Conservation (phyloP, 2,888 invertebrate species). For the Acleris sparsana region DNA sequence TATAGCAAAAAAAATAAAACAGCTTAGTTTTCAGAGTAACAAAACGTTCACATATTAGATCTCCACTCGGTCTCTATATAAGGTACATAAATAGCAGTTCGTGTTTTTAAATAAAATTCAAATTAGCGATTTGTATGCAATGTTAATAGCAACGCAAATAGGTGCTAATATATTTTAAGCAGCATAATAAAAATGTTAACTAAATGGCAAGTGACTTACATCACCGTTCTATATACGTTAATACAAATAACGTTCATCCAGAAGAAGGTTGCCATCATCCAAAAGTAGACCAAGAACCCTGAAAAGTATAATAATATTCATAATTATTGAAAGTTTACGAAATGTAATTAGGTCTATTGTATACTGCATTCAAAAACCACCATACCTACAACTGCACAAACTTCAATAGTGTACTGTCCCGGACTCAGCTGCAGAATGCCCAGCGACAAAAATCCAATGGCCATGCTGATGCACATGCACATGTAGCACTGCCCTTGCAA, state of each 20-base stretch:
- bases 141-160: too few species aligned
- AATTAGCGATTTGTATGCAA: too few species aligned
- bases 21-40: too few species aligned
- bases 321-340: neutral
- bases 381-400: conserved; percentile 82
- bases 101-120: too few species aligned
- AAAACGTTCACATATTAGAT: too few species aligned
- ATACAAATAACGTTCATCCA: conserved; percentile 88
- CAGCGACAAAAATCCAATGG: conserved; percentile 82
- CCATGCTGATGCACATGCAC: conserved; percentile 84
- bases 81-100: too few species aligned
- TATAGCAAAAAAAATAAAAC: too few species aligned
- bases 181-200: too few species aligned
- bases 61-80: too few species aligned
- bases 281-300: conserved; percentile 84
- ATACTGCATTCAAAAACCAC: conserved; percentile 6
- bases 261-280: conserved; percentile 87
- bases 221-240: conserved; percentile 86
- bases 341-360: neutral
- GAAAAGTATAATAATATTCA: conserved; percentile 31
- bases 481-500: conserved; percentile 87
- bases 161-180: too few species aligned
- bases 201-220: conserved; percentile 82
- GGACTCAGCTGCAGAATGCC: conserved; percentile 82
- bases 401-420: conserved; percentile 52